phyloP scores from a whole-genome alignment of 2,797 vertebrate genomes.

The Nyctibius grandis region DNA sequence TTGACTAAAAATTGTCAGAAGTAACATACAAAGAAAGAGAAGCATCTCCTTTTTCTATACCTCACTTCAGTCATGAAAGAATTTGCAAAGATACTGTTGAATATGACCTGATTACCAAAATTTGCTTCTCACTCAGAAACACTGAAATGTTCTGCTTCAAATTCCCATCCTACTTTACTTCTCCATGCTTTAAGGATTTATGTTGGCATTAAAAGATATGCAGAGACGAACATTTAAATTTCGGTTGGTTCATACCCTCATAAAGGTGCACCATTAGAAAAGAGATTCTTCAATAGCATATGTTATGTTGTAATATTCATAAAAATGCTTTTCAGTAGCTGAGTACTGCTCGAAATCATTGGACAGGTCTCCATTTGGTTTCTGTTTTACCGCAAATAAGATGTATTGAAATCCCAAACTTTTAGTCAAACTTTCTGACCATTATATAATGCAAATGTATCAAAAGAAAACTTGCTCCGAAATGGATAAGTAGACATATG shows the following conservation, averaged over 20 bases:
- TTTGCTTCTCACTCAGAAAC: background rate
- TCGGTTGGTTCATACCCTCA: slow-evolving; percentile 14
- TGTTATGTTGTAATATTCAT: background rate
- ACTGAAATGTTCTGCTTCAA: background rate
- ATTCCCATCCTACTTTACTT: slow-evolving; percentile 24
- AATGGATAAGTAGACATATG: background rate
- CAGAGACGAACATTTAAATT: slow-evolving; percentile 39
- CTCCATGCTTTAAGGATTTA: slow-evolving; percentile 7
- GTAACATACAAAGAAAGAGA: background rate
- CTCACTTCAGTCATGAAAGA: background rate
- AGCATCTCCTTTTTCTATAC: background rate
- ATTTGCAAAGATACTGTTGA: background rate
- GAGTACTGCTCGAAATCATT: background rate
- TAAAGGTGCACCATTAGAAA: slow-evolving; percentile 3
- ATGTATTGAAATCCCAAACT: background rate
- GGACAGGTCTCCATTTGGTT: slow-evolving; percentile 2
- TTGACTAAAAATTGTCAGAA: background rate
- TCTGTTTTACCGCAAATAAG: slow-evolving; percentile 1
- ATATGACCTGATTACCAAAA: background rate
- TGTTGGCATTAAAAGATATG: background rate
- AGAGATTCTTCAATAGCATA: background rate
- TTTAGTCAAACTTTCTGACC: slow-evolving; percentile 7
- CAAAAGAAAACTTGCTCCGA: slow-evolving; percentile 4
- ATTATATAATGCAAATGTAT: background rate
- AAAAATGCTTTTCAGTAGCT: slow-evolving; percentile 6